Base-by-base conservation (phyloP, 1,140 invertebrate species). In the Achatina immaculata region DNA sequence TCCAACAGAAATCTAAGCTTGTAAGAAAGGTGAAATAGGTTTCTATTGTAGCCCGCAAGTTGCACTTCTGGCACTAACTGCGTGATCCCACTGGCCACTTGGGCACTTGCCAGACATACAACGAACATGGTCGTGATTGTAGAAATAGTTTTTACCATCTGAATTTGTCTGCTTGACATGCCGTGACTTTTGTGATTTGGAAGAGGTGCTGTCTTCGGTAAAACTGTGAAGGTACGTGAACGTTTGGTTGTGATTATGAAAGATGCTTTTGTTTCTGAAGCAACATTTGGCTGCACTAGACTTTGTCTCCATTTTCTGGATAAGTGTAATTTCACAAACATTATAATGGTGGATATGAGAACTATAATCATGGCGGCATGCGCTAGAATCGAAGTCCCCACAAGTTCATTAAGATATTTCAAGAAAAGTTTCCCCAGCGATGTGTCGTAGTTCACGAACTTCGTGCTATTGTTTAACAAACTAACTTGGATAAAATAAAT, bases 281-380 rank as follows among this genome's bases (percentile, higher is more conserved):
- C 4, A 2, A 14, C 4, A 6, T 34, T 24, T 55, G 51, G 43
- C 11, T 38, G 40, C 6, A 43, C 42, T n/a, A 48, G 43, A n/a
- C 11, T 11, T 11, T 55, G 51, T 21, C 73, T 21, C 73, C 73
- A 76, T 58, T 76, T 58, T 58, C 40, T 42, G 31, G 73, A 14
- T 51, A 7, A 28, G 3, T 36, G 6, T 2, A 76, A 31, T 34
- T 58, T 3, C 6, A 9, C 9, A 3, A 76, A 24, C 73, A 76
- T 76, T 24, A 58, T 58, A 76, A 38, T 9, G 3, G 73, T 76
- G 14, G 73, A 31, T 40, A 76, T 58, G 48, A 31, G 31, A 58
- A 76, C 73, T 7, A 76, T 58, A 4, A 76, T 19, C 21, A 76
- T 76, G 73, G 73, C 73, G 4, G 34, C 9, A 36, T 11, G 9